phyloP scores from a whole-genome alignment of 2,888 invertebrate species.

The Phengaris alcon region DNA sequence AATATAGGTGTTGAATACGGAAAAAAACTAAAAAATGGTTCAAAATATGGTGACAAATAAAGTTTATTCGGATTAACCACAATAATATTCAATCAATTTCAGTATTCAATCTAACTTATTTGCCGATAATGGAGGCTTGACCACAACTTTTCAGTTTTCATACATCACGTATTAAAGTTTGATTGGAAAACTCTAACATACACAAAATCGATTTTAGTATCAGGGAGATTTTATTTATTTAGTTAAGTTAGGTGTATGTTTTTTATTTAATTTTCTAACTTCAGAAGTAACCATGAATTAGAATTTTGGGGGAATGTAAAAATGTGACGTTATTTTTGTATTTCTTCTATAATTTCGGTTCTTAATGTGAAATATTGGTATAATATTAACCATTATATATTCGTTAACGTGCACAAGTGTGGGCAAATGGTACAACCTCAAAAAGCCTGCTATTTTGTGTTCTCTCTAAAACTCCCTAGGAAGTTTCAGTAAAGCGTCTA shows the following conservation, averaged over 20 bases:
- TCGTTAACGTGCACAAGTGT: no score
- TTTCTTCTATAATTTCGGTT: no score
- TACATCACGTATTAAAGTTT: constrained; percentile 12
- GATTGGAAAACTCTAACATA: background rate
- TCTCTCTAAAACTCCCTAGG: no score
- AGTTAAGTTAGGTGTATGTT: background rate
- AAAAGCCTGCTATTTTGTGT: no score
- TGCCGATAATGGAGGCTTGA: background rate
- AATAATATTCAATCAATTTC: constrained; percentile 12
- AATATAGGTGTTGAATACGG: background rate
- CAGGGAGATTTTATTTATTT: no score
- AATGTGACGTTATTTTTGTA: no score
- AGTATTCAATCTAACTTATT: constrained; percentile 9
- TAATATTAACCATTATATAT: no score
- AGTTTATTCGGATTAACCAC: background rate
- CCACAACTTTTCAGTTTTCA: constrained; percentile 17
- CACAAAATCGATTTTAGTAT: background rate
- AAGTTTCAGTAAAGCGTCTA: no score
- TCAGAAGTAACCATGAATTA: no score
- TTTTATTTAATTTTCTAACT: background rate
- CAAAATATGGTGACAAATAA: background rate
- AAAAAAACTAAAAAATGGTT: background rate
- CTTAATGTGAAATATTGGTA: no score
- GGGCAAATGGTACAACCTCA: no score
- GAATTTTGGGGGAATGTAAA: no score